Conservation (phyloP, 2,113 vertebrate species). For the Aviceda subcristata region DNA sequence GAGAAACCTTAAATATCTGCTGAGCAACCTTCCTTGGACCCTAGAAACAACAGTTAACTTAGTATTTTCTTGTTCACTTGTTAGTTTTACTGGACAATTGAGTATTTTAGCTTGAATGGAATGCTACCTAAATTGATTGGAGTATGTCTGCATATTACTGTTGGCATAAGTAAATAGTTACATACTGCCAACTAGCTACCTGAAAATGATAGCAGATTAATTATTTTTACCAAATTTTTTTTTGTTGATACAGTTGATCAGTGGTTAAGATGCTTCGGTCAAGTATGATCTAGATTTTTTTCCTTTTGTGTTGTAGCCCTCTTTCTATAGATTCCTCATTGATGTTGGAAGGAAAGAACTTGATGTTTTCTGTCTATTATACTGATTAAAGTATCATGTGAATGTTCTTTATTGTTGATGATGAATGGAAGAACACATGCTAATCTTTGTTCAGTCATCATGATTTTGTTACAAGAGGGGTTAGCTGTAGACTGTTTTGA, state of each 20-base stretch:
- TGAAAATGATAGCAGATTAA: neutral
- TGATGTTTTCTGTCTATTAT: neutral
- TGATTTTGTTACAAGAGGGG: neutral
- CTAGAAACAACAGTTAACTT: neutral
- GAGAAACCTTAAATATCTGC: neutral
- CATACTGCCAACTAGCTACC: neutral
- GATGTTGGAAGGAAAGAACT: neutral
- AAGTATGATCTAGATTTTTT: neutral
- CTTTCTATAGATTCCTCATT: neutral
- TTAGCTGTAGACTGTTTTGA: neutral
- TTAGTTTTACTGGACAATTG: neutral
- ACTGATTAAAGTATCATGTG: neutral
- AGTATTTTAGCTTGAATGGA: neutral
- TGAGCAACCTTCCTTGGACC: neutral
- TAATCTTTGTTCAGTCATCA: neutral
- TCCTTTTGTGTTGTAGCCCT: neutral
- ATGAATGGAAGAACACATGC: neutral
- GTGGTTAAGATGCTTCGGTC: neutral
- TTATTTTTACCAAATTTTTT: neutral
- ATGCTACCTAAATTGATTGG: neutral
- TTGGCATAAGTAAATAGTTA: neutral
- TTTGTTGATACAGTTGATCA: neutral
- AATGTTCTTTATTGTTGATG: neutral
- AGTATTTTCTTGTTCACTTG: neutral
- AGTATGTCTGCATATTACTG: neutral